These are phyloP conservation scores for Hycleus phaleratus DNA, from an alignment of 1,140 invertebrate species.

Conservation along the genomic window DNA sequence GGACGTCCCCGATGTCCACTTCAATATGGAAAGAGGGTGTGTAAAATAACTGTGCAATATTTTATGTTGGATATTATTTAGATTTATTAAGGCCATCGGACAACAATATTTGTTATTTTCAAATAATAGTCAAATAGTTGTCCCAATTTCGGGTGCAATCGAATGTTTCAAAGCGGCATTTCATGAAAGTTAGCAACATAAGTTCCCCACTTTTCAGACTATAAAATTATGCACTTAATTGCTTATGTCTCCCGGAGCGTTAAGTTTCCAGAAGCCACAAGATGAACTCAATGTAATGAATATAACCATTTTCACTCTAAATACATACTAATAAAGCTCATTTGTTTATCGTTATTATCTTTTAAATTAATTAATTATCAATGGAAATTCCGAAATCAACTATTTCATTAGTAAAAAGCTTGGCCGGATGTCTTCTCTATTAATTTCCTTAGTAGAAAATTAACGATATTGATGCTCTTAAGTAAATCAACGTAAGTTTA, in stretches of 20 bases:
- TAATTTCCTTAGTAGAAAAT: constrained; percentile 33
- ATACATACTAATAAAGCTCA: background rate
- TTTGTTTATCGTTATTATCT: background rate
- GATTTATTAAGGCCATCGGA: constrained; percentile 20
- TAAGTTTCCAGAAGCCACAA: constrained; percentile 24
- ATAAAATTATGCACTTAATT: constrained; percentile 33
- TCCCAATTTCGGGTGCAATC: background rate
- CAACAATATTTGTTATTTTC: constrained; percentile 11
- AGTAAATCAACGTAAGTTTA: constrained; percentile 28
- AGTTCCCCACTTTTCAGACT: constrained; percentile 23
- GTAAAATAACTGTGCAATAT: constrained; percentile 16
- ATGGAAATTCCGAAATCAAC: background rate
- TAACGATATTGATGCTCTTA: constrained; percentile 32
- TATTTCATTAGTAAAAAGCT: constrained; percentile 29
- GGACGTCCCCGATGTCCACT: constrained; percentile 20
- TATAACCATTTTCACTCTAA: constrained; percentile 15
- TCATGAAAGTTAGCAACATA: constrained; percentile 1
- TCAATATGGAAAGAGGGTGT: constrained; percentile 22
- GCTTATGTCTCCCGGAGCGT: constrained; percentile 29
- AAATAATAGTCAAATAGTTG: constrained; percentile 1
- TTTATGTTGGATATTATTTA: constrained; percentile 23
- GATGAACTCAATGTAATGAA: constrained; percentile 18
- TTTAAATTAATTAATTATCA: background rate
- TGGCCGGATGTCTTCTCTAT: constrained; percentile 22
- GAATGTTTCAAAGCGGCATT: background rate